These are phyloP conservation scores for Trichonephila inaurata DNA, from an alignment of 1,140 invertebrate genomes.

Conservation along the genomic window DNA sequence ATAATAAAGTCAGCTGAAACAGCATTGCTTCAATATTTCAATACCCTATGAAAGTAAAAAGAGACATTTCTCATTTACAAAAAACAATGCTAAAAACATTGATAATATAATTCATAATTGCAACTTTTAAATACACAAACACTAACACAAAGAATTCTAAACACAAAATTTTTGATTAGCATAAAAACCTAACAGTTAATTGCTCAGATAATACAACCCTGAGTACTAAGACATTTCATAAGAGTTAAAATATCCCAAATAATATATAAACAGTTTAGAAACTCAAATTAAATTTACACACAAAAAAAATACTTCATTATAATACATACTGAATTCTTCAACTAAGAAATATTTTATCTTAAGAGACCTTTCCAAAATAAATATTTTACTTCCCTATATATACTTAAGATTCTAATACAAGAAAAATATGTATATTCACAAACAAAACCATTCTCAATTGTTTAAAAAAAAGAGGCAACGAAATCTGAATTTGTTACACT, in stretches of 20 bases:
- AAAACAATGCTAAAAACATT: neutral
- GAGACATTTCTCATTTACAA: neutral
- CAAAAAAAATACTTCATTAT: too few relatives aligned
- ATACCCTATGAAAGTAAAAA: too few relatives aligned
- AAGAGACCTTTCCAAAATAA: conserved; percentile 1
- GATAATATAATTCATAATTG: too few relatives aligned
- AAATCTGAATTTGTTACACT: neutral
- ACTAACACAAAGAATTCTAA: too few relatives aligned
- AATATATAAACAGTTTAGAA: neutral
- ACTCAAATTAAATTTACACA: neutral
- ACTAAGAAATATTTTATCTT: neutral
- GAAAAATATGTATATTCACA: neutral
- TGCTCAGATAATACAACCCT: neutral
- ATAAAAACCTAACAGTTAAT: too few relatives aligned
- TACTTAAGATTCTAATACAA: neutral
- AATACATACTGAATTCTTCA: neutral
- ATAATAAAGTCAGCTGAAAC: too few relatives aligned
- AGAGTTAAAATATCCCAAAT: neutral
- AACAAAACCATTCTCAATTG: neutral
- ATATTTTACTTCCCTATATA: neutral
- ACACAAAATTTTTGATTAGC: too few relatives aligned
- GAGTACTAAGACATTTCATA: neutral
- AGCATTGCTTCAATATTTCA: too few relatives aligned
- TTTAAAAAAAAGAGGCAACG: neutral
- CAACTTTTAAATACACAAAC: too few relatives aligned